Evolutionary conservation across 2,888 invertebrate species (phyloP).

Genomic region (Nymphalis c-album): DNA sequence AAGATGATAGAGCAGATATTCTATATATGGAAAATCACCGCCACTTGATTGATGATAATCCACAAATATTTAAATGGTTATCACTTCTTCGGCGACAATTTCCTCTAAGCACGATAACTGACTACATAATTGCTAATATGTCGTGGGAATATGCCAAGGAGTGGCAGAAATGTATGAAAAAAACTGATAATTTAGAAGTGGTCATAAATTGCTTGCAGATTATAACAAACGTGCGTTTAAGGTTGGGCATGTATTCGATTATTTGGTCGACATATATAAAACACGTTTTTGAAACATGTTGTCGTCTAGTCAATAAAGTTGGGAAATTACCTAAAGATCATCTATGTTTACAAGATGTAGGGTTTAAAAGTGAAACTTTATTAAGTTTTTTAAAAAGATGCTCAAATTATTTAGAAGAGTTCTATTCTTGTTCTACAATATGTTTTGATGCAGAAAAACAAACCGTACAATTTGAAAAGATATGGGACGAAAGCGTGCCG

Average conservation of each 20-base stretch:
- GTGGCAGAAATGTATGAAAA: constrained; percentile 90
- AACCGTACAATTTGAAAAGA: constrained; percentile 81
- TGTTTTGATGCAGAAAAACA: constrained; percentile 62
- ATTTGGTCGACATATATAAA: constrained; percentile 95
- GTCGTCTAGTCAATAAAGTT: constrained; percentile 89
- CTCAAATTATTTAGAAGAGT: constrained; percentile 73
- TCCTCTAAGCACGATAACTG: constrained; percentile 91
- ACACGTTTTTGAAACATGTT: constrained; percentile 87
- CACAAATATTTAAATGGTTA: constrained; percentile 82
- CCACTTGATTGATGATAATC: constrained; percentile 63
- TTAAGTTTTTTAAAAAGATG: constrained; percentile 71
- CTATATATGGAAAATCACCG: constrained; percentile 65
- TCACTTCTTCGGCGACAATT: constrained; percentile 87
- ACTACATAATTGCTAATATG: constrained; percentile 91
- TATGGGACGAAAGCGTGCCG: constrained; percentile 85
- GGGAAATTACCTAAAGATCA: constrained; percentile 93
- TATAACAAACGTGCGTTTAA: constrained; percentile 84
- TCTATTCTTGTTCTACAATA: constrained; percentile 65
- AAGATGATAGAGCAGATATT: constrained; percentile 55
- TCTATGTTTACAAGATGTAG: constrained; percentile 89
- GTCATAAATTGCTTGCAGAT: constrained; percentile 85
- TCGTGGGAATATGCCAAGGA: constrained; percentile 94
- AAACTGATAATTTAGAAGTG: constrained; percentile 85
- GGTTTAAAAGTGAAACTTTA: constrained; percentile 84
- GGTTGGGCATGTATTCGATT: constrained; percentile 90